phyloP scores from a whole-genome alignment of 2,888 invertebrate species.

The Cheilosia variabilis region DNA sequence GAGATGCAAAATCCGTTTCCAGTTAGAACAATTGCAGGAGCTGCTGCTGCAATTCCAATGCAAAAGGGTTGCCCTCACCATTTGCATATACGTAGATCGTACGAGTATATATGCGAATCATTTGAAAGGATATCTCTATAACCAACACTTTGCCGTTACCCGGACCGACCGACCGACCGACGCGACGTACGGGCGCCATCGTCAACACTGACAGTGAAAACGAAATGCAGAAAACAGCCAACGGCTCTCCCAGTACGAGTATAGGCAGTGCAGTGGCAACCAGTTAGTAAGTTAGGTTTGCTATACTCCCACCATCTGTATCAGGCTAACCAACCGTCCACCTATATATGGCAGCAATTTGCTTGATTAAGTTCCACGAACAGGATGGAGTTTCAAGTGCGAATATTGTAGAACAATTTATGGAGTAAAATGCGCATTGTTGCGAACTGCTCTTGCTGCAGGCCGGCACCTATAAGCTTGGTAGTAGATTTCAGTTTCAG shows the following conservation, averaged over 20 bases:
- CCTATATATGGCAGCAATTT: constrained; percentile 65
- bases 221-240: constrained; percentile 50
- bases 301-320: constrained; percentile 10
- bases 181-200: neutral
- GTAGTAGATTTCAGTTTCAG: constrained; percentile 14
- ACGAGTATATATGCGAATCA: too few relatives aligned
- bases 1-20: constrained; percentile 64
- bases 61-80: constrained; percentile 19
- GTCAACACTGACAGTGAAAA: constrained; percentile 14
- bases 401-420: constrained; percentile 71
- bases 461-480: neutral
- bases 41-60: constrained; percentile 35
- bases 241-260: constrained; percentile 19
- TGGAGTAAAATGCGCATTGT: constrained; percentile 73
- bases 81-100: constrained; percentile 50
- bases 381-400: constrained; percentile 48
- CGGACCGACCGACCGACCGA: neutral
- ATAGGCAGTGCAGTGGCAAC: constrained; percentile 33
- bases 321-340: constrained; percentile 36
- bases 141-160: constrained; percentile 45
- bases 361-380: constrained; percentile 71
- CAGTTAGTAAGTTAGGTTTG: constrained; percentile 31
- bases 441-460: constrained; percentile 45
- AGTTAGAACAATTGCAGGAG: constrained; percentile 40
- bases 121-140: constrained; percentile 55